A percentile compares a stretch with the other conserved stretches of the same genome.
These are phyloP conservation scores for Brachystomella parvula DNA, from an alignment of 1,140 invertebrate species.

Conservation along the genomic window DNA sequence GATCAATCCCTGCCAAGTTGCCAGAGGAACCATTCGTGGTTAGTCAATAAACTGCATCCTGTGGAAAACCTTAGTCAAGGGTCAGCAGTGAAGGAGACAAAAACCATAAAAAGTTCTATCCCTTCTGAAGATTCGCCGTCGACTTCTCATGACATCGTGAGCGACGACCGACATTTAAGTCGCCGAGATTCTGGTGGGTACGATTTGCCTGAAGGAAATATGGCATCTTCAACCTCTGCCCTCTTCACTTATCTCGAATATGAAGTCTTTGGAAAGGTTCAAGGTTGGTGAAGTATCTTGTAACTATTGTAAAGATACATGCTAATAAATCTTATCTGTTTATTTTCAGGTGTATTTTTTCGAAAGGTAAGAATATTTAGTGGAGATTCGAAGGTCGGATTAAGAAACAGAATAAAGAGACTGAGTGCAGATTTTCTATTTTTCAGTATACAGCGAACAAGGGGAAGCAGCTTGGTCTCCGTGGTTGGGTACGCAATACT, in stretches of 20 bases:
- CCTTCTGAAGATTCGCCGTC: too few relatives aligned
- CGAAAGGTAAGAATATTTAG: slow-evolving; percentile 21
- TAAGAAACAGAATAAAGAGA: neutral
- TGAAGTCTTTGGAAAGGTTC: slow-evolving; percentile 32
- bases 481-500: slow-evolving; percentile 72
- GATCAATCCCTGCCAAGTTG: too few relatives aligned
- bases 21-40: too few relatives aligned
- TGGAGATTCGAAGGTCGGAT: neutral
- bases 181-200: too few relatives aligned
- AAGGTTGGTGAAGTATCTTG: slow-evolving; percentile 16
- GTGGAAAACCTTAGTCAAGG: neutral
- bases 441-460: slow-evolving; percentile 58
- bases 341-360: slow-evolving; percentile 26
- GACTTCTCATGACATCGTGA: too few relatives aligned
- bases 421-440: neutral
- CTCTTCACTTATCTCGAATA: slow-evolving; percentile 9
- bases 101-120: too few relatives aligned
- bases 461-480: slow-evolving; percentile 55
- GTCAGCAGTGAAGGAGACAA: neutral
- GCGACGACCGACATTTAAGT: too few relatives aligned
- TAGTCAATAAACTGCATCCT: too few relatives aligned
- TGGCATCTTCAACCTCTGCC: neutral
- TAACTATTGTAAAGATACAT: neutral
- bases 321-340: neutral
- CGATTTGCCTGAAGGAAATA: too few relatives aligned